Evolutionary conservation across 1,140 invertebrate genomes (phyloP), one percentile per base, ranked within the genome.

Genomic region (Sinella curviseta): DNA sequence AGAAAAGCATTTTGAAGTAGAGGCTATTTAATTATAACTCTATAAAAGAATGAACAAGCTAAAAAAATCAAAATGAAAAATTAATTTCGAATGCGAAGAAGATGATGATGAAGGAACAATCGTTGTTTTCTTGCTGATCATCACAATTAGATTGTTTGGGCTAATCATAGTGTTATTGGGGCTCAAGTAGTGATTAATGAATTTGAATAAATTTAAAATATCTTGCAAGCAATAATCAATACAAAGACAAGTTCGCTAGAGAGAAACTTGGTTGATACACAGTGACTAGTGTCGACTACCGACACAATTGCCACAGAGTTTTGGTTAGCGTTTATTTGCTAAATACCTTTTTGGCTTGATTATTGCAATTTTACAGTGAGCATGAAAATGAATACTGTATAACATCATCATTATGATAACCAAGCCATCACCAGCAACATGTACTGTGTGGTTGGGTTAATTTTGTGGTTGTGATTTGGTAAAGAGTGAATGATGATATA

Each of bases 131-230:
- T 48, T 48, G 39, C 4, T 48, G 39, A 48, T 48, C 39, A 48
- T 48, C 39, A 48, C 39, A 48, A 48, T 48, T 17, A 48, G 39
- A 48, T 48, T 48, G 39, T 17, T 48, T 48, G 39, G 17, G 4
- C 17, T 48, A 17, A 48, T 4, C 39, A 48, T 4, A 48, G 39
- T 48, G 4, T 48, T 48, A 17, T n/a, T n/a, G n/a, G n/a, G n/a
- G n/a, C 39, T 48, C n/a, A 8, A 17, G 39, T 48, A 17, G 17
- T 60, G 55, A 60, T 60, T 60, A 60, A 60, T 60, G 55, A 60
- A 60, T 60, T 60, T 60, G 55, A 60, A 60, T 60, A 48, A 48
- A 48, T 48, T 48, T 8, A n/a, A n/a, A n/a, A n/a, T n/a, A n/a
- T n/a, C n/a, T n/a, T n/a, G n/a, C n/a, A n/a, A n/a, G n/a, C n/a